A percentile compares a stretch with the other conserved stretches of the same genome.
Evolutionary conservation across 1,140 invertebrate species (phyloP).

Genomic region (Listronotus oregonensis): DNA sequence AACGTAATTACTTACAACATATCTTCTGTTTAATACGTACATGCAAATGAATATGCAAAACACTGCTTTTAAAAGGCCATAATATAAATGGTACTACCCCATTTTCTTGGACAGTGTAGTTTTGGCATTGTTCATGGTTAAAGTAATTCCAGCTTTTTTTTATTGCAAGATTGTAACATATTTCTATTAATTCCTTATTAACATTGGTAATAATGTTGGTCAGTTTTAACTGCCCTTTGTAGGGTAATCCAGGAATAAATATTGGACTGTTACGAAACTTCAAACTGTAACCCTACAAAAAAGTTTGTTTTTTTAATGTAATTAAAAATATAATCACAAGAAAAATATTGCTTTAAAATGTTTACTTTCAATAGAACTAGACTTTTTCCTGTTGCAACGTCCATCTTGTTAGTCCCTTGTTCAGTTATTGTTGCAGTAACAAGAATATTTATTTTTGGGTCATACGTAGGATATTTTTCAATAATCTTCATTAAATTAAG

Average conservation of each 20-base stretch:
- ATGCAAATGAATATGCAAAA: slow-evolving; percentile 44
- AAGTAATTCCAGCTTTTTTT: slow-evolving; percentile 51
- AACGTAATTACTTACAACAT: too few species aligned
- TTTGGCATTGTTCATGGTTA: slow-evolving; percentile 44
- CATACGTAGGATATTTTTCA: slow-evolving; percentile 19
- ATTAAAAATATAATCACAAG: too few species aligned
- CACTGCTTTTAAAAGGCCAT: slow-evolving; percentile 47
- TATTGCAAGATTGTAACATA: slow-evolving; percentile 52
- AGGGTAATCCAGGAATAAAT: slow-evolving; percentile 66
- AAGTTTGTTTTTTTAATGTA: background rate
- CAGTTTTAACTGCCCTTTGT: slow-evolving; percentile 60
- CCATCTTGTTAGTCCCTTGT: slow-evolving; percentile 61
- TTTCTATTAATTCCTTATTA: slow-evolving; percentile 44
- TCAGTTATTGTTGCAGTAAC: slow-evolving; percentile 66
- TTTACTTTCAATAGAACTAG: slow-evolving; percentile 55
- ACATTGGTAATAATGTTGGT: slow-evolving; percentile 38
- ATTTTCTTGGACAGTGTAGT: slow-evolving; percentile 39
- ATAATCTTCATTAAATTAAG: slow-evolving; percentile 50
- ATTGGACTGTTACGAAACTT: slow-evolving; percentile 60
- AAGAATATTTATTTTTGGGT: slow-evolving; percentile 34
- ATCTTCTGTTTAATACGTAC: slow-evolving; percentile 37
- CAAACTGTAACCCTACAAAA: slow-evolving; percentile 49
- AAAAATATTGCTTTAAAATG: too few species aligned
- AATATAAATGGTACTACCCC: slow-evolving; percentile 21
- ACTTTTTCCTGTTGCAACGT: slow-evolving; percentile 58